Evolutionary conservation across 2,888 invertebrate species (phyloP), one percentile per base, ranked within the genome.

Genomic region (Panorpa germanica): DNA sequence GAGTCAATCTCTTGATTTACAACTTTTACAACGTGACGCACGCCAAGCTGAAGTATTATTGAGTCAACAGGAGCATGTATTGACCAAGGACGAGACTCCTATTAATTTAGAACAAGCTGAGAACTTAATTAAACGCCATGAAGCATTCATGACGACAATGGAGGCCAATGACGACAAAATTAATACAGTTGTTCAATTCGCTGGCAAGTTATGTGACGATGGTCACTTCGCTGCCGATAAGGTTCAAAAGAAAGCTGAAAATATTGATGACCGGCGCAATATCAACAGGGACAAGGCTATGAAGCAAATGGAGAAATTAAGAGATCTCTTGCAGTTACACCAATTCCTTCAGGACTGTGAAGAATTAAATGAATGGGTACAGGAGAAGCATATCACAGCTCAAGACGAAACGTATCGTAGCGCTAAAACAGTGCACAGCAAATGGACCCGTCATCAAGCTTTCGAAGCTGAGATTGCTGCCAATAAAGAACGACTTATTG

Each of bases 161-260:
- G 96, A 98, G 53, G 98, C 98, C 9, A 98, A 98, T 57, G 98
- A 99, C 52, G 98, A 99, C 51, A 98, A 98, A 60, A 86, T 99
- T 49, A 93, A 95, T 52, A 81, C 81, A 2, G 85, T 98, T 24
- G 80, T 91, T 1, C 85, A 88, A 51, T 95, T 95, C 51, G 91
- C 95, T 36, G 76, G 81, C 45, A 70, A 88, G 10, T 63, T 86
- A 12, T 78, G 82, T 36, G 86, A 91, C 43, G 90, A 91, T 45
- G 77, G 82, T 22, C 96, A 98, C 59, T 93, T 86, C 53, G 93
- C 91, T 41, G 75, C 85, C 3, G 96, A 98, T 48, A 95, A 93
- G 55, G 86, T 96, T 37, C 80, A 81, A 43, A 88, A 88, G 59
- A 88, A 96, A 55, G 88, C 95, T 0, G 90, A 95, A 47, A 85